Percentiles rank a stretch among this genome's conserved stretches.
phyloP scores from a whole-genome alignment of 2,113 vertebrate genomes.

The Mesembrinibis cayennensis region DNA sequence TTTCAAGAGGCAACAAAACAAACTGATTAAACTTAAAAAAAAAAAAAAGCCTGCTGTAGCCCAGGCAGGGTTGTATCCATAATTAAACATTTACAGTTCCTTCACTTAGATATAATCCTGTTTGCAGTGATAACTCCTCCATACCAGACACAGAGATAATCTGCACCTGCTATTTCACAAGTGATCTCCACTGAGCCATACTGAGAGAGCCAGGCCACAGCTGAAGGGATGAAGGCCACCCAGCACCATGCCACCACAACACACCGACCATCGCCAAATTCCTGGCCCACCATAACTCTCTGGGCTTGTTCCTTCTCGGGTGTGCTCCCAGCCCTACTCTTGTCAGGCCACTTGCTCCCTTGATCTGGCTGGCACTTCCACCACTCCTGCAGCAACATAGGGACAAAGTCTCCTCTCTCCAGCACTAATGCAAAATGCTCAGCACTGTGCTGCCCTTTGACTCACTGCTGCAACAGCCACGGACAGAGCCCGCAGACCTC shows the following conservation, averaged over 20 bases:
- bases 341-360: background rate
- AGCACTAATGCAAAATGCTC: background rate
- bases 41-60: too few species aligned
- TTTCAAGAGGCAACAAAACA: too few species aligned
- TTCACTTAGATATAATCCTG: too few species aligned
- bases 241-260: rapidly evolving
- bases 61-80: too few species aligned
- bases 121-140: too few species aligned
- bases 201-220: background rate
- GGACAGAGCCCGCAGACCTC: background rate
- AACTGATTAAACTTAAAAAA: too few species aligned
- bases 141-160: too few species aligned
- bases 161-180: too few species aligned
- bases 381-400: background rate
- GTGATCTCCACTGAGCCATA: too few species aligned
- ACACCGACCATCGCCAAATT: background rate
- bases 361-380: background rate
- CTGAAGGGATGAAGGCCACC: background rate
- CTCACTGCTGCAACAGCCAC: background rate
- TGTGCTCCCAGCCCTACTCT: background rate
- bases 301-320: background rate
- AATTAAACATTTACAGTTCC: too few species aligned
- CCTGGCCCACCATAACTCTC: background rate
- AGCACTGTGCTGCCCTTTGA: background rate
- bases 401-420: background rate